A percentile compares a stretch with the other conserved stretches of the same genome.
Conservation (phyloP, 2,888 invertebrate species). For the Eupithecia insigniata region DNA sequence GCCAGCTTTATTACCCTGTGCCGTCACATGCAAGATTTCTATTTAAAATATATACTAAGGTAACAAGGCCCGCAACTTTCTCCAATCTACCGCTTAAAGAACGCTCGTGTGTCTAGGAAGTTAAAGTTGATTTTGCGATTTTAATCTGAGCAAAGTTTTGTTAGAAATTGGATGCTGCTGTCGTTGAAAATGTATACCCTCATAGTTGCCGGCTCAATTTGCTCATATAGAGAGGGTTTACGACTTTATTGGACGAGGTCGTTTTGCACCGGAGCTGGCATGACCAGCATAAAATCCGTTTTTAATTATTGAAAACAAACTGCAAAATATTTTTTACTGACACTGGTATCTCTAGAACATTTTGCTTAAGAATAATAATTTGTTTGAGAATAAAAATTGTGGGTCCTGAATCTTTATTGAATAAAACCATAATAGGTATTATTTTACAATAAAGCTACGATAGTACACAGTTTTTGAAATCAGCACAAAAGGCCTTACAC, state of each 20-base stretch:
- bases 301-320: no score
- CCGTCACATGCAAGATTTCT: slow-evolving; percentile 58
- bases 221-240: background rate
- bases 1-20: slow-evolving; percentile 64
- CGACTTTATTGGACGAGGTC: background rate
- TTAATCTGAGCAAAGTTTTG: background rate
- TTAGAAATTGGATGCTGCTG: slow-evolving; percentile 5
- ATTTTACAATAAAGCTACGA: background rate
- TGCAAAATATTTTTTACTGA: no score
- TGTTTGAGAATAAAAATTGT: background rate
- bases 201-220: slow-evolving; percentile 9
- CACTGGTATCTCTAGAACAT: no score
- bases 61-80: slow-evolving; percentile 4
- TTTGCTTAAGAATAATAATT: no score
- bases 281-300: background rate
- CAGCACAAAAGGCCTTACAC: slow-evolving; percentile 66
- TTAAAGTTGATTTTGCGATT: slow-evolving; percentile 3
- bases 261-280: background rate
- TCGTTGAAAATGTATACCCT: background rate
- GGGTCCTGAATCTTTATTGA: background rate
- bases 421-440: background rate
- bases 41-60: slow-evolving; percentile 10
- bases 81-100: background rate
- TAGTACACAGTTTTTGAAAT: background rate
- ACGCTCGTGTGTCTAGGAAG: slow-evolving; percentile 1